Conservation (phyloP, 2,113 vertebrate genomes). For the Peromyscus californicus region DNA sequence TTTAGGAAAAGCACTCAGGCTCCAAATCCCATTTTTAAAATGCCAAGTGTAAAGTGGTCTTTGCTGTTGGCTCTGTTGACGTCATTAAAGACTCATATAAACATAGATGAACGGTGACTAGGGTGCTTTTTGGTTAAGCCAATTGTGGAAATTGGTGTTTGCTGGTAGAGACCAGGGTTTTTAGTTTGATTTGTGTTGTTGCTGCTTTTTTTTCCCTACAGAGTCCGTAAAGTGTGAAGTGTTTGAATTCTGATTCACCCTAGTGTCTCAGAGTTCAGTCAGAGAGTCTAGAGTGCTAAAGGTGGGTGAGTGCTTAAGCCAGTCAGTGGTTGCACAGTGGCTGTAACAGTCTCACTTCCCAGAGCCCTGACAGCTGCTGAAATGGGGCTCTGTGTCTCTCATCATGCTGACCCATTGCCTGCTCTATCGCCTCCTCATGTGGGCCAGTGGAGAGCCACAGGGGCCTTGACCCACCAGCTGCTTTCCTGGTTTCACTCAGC, state of each 20-base stretch:
- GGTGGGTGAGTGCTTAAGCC: slow-evolving; percentile 54
- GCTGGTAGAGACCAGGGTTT: slow-evolving; percentile 12
- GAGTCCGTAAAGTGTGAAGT: slow-evolving; percentile 17
- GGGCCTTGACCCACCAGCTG: not conserved
- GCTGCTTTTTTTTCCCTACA: slow-evolving; percentile 25
- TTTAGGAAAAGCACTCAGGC: slow-evolving; percentile 66
- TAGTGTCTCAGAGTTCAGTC: slow-evolving; percentile 46
- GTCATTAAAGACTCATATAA: slow-evolving; percentile 67
- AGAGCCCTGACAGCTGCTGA: not conserved
- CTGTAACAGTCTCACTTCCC: not conserved
- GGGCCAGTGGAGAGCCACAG: not conserved
- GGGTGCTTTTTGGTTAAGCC: slow-evolving; percentile 64
- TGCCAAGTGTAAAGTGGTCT: slow-evolving; percentile 57
- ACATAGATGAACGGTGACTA: not conserved
- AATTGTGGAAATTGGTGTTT: slow-evolving; percentile 74
- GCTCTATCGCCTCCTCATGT: not conserved
- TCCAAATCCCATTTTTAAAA: slow-evolving; percentile 66
- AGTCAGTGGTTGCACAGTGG: slow-evolving; percentile 52
- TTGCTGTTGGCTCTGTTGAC: slow-evolving; percentile 68
- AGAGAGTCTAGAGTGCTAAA: not conserved
- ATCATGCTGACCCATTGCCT: not conserved
- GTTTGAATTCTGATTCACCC: slow-evolving; percentile 60
- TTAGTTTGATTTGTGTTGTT: not conserved
- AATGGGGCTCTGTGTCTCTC: not conserved
- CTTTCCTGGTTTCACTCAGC: slow-evolving; percentile 30